Evolutionary conservation across 2,797 vertebrate genomes (phyloP), one percentile per base, ranked within the genome.

Genomic region (Rhadinocentrus ornatus): DNA sequence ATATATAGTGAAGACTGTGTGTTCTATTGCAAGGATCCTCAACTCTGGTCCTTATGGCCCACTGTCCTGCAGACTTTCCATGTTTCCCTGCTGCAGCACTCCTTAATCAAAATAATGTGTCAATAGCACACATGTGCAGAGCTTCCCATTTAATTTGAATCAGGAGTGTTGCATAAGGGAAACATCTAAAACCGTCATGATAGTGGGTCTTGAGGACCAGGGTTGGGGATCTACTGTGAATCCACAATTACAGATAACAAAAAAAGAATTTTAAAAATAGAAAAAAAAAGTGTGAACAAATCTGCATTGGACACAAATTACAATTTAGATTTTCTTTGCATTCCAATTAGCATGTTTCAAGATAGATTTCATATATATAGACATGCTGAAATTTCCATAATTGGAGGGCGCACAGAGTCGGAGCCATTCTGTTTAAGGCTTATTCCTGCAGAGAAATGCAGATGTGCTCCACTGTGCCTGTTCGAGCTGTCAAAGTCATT

Each of bases 401-500:
- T 89, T 91, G 91, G 86, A 81, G 80, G 83, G 65, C 78, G 81
- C 67, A 80, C 75, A 52, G 77, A 69, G 77, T 77, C 46, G 27
- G 56, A 87, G 76, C 81, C 81, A 78, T 86, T 89, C 86, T 87
- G 83, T 75, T 53, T 53, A 52, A 75, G 80, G 72, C 78, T 88
- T 78, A 69, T 82, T 82, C 81, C 83, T 82, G 78, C 15, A 7
- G 83, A 81, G 84, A 88, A 91, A 91, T 90, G 92, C 89, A 91
- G 89, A 92, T 91, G 88, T 89, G 84, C 84, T 90, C 82, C 70
- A 71, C 83, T 77, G 89, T 78, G 84, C 77, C 88, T 88, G 88
- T 89, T 91, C 37, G 6, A 86, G 83, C 91, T 91, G 92, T 92
- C 91, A 92, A n/a, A 89, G 83, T 81, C 88, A 90, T 92, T 92